Base-by-base conservation (phyloP, 2,797 vertebrate genomes). In the Podarcis siculus region DNA sequence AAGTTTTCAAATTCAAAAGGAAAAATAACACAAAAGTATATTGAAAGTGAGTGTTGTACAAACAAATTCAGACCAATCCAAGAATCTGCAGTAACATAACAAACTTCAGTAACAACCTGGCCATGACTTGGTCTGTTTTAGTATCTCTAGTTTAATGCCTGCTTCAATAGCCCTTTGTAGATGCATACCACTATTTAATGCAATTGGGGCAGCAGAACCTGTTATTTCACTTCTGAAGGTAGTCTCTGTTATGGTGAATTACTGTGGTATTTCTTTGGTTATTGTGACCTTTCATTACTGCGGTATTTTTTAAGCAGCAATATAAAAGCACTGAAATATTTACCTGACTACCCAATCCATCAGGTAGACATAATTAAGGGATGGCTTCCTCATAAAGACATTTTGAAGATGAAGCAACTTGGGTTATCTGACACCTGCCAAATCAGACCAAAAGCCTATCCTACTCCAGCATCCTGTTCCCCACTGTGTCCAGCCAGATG, bases 91-190 rank as follows among this genome's bases (percentile, higher is more conserved):
- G 23, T 58, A 42, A 42, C 8, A 45, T 19, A 27, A 27, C 19
- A 64, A 12, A 61, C 27, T 79, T 78, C 17, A 49, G 30, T 23
- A 49, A 37, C 49, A 86, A 32, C 3, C 92, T 86, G 89, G 90
- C 13, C 5, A 37, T 89, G 85, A 83, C 32, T 39, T 80, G 95
- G 90, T 58, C 79, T 45, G 45, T 82, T 86, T 83, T 79, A 89
- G 80, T 80, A 71, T 94, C 92, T 93, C 87, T 92, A 39, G 72
- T 91, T 88, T 71, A 21, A 69, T 27, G n/a, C 86, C 85, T 91
- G 35, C 15, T 73, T 73, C 32, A 37, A 73, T 64, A 64, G 2
- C 55, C 67, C 25, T 85, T 73, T 82, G 71, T 66, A 92, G 90
- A 79, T 27, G 89, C 91, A 87, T 17, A 21, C 17, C 79, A 79